Conservation (phyloP, 1,140 invertebrate genomes). For the Bombus superbus region DNA sequence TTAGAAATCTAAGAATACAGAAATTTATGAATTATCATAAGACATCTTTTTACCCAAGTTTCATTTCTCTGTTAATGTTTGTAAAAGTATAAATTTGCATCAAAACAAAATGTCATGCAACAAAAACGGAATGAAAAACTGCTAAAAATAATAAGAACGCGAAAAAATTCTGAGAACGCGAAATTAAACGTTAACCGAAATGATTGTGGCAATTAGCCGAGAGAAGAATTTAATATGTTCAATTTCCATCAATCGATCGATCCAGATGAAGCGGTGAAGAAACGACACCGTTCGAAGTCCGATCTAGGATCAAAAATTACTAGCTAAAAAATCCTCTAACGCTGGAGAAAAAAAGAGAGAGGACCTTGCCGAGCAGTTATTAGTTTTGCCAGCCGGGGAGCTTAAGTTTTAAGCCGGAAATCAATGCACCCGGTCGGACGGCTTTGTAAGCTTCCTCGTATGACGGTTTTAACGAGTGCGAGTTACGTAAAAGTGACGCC, state of each 20-base stretch:
- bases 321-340: slow-evolving; percentile 67
- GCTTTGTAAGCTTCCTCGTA: slow-evolving; percentile 68
- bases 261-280: neutral
- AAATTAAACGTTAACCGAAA: neutral
- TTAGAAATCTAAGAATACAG: neutral
- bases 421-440: slow-evolving; percentile 67
- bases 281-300: slow-evolving; percentile 31
- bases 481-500: slow-evolving; percentile 66
- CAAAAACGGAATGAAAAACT: neutral
- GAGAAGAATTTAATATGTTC: neutral
- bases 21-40: neutral
- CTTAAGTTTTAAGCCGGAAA: slow-evolving; percentile 72
- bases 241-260: slow-evolving; percentile 22
- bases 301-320: slow-evolving; percentile 64
- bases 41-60: no score
- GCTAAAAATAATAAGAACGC: neutral
- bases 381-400: slow-evolving; percentile 68
- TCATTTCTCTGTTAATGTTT: no score
- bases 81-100: neutral
- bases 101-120: no score
- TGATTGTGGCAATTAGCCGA: neutral
- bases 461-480: slow-evolving; percentile 70
- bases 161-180: no score
- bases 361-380: slow-evolving; percentile 68
- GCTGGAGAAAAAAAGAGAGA: slow-evolving; percentile 50